Evolutionary conservation across 1,140 invertebrate species (phyloP).

Genomic region (Tachypleus tridentatus): DNA sequence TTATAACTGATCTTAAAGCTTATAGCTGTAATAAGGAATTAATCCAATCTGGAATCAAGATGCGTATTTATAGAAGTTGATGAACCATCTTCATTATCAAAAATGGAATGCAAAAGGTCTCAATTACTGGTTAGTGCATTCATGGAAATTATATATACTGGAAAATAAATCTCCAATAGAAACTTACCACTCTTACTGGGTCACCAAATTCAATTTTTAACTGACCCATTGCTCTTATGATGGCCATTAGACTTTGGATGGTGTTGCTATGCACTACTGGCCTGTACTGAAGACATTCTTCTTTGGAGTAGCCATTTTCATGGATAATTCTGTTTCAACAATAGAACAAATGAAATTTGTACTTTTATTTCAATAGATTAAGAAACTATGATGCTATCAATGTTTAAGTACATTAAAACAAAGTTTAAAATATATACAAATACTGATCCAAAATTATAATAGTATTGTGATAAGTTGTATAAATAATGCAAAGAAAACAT

Average conservation of each 20-base stretch:
- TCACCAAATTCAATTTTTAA: conserved; percentile 81
- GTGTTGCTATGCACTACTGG: conserved; percentile 57
- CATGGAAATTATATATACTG: too few species aligned
- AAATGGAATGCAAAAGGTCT: too few species aligned
- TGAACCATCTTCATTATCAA: too few species aligned
- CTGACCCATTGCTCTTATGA: conserved; percentile 86
- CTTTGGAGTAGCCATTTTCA: conserved; percentile 80
- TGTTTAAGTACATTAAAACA: too few species aligned
- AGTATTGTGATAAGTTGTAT: too few species aligned
- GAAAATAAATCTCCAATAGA: background rate
- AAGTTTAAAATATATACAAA: background rate
- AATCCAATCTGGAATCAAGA: too few species aligned
- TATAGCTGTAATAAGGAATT: too few species aligned
- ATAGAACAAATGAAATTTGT: too few species aligned
- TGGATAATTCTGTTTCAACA: conserved; percentile 52
- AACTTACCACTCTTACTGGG: conserved; percentile 56
- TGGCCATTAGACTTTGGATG: conserved; percentile 74
- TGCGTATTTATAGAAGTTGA: too few species aligned
- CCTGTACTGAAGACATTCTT: conserved; percentile 85
- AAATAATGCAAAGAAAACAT: too few species aligned
- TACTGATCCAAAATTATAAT: background rate
- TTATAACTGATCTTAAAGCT: too few species aligned
- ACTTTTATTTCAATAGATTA: conserved; percentile 13
- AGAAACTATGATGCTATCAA: background rate
- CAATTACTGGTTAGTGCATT: too few species aligned